phyloP scores from a whole-genome alignment of 2,113 vertebrate species.

The Diadophis punctatus region DNA sequence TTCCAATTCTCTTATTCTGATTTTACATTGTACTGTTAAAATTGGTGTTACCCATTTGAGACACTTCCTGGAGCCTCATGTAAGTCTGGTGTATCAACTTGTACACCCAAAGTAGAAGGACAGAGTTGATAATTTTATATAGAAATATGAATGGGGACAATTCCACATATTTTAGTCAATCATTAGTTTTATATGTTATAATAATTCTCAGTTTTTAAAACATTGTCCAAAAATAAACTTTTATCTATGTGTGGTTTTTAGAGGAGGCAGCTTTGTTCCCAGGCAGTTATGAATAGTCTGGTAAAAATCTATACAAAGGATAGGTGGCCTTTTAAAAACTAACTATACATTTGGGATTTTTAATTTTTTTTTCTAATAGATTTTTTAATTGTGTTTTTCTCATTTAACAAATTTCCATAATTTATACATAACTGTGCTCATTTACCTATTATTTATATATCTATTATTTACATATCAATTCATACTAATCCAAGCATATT shows the following conservation, averaged over 20 bases:
- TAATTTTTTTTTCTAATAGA: too few relatives aligned
- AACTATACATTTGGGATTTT: not conserved
- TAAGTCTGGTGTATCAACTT: not conserved
- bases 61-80: not conserved
- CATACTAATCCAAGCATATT: too few relatives aligned
- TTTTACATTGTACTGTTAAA: not conserved
- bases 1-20: too few relatives aligned
- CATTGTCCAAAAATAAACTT: not conserved
- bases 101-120: not conserved
- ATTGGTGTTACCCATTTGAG: not conserved
- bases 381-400: too few relatives aligned
- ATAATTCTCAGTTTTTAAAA: not conserved
- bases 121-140: not conserved
- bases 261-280: too few relatives aligned
- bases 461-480: too few relatives aligned
- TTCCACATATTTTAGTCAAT: not conserved
- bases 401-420: too few relatives aligned
- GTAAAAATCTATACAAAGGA: not conserved
- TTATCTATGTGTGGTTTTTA: not conserved
- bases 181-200: not conserved
- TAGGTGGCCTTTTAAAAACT: not conserved
- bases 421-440: too few relatives aligned
- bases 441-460: too few relatives aligned
- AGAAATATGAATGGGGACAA: not conserved
- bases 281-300: not conserved